Conservation (phyloP, 2,888 invertebrate species). For the Euspilapteryx auroguttella region DNA sequence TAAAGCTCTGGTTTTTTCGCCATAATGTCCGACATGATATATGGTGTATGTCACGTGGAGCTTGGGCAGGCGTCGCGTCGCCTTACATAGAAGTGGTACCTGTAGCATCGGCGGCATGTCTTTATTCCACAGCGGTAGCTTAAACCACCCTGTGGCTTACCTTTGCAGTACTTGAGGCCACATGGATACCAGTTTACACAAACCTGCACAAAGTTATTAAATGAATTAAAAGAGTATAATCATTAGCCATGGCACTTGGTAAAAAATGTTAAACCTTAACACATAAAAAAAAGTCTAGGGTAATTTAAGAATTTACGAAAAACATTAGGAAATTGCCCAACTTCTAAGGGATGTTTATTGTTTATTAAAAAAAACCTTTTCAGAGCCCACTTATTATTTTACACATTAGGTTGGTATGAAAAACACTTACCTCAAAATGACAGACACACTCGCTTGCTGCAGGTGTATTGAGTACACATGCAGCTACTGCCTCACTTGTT, state of each 20-base stretch:
- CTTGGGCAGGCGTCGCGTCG: constrained; percentile 67
- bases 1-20: too few relatives aligned
- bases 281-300: too few relatives aligned
- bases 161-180: constrained; percentile 92
- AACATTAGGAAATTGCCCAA: too few relatives aligned
- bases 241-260: too few relatives aligned
- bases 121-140: constrained; percentile 94
- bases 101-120: constrained; percentile 88
- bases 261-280: too few relatives aligned
- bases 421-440: constrained; percentile 65
- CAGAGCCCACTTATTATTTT: too few relatives aligned
- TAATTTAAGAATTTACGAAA: too few relatives aligned
- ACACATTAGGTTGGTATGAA: not conserved
- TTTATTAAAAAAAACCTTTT: too few relatives aligned
- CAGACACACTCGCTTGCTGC: constrained; percentile 79
- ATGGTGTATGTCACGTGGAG: constrained; percentile 40
- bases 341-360: too few relatives aligned
- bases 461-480: constrained; percentile 70
- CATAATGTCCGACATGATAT: too few relatives aligned
- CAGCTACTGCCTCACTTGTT: too few relatives aligned
- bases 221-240: not conserved
- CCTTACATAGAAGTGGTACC: constrained; percentile 83
- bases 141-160: constrained; percentile 67
- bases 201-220: constrained; percentile 17
- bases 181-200: constrained; percentile 97